Evolutionary conservation across 2,113 vertebrate genomes (phyloP).

Genomic region (Peucedramus taeniatus): DNA sequence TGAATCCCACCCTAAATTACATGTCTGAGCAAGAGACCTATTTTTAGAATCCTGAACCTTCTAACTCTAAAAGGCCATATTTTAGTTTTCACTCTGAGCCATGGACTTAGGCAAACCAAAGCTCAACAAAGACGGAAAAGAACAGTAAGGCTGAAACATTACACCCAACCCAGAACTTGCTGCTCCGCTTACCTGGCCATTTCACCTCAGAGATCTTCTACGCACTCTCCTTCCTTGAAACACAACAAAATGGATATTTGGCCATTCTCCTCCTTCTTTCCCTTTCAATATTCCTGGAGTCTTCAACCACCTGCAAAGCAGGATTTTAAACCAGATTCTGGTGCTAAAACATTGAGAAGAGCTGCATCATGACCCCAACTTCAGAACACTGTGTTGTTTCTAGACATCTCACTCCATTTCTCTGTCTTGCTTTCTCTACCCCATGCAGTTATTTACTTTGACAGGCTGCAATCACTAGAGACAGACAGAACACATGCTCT

Average conservation of each 20-base stretch:
- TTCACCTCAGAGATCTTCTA: background rate
- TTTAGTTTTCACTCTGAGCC: background rate
- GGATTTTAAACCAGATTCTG: background rate
- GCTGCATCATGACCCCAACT: background rate
- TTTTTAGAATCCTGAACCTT: background rate
- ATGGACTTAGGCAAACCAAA: background rate
- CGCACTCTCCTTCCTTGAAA: background rate
- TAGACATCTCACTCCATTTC: background rate
- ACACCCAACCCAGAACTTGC: background rate
- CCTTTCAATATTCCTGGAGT: background rate
- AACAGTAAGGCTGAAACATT: background rate
- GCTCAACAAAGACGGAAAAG: background rate
- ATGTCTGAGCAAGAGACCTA: background rate
- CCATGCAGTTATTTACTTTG: background rate
- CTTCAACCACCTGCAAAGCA: background rate
- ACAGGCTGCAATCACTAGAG: background rate
- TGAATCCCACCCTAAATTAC: background rate
- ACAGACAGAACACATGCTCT: background rate
- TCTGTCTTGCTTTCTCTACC: background rate
- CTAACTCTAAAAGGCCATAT: background rate
- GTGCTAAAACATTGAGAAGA: background rate
- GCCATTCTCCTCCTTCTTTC: background rate
- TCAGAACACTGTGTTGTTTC: background rate
- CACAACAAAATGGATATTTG: background rate
- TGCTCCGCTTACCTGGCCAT: background rate